Percentiles rank a stretch among this genome's conserved stretches.
phyloP scores from a whole-genome alignment of 2,797 vertebrate genomes.

The Galagoides demidoff region DNA sequence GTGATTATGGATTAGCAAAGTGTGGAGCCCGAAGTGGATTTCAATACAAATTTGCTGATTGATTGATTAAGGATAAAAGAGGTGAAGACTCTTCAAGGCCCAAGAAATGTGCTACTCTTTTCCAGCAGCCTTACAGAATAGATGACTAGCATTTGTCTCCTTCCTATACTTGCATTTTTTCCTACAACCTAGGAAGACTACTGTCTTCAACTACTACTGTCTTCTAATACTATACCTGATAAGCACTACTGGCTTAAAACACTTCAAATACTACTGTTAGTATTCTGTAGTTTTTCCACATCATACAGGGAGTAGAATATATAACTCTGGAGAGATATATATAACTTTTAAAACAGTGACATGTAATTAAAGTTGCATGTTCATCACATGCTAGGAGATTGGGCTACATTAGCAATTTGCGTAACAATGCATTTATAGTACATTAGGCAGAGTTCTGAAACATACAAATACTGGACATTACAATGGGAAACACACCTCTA shows the following conservation, averaged over 20 bases:
- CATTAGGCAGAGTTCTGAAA: conserved; percentile 59
- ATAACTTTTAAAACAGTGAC: conserved; percentile 56
- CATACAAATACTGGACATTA: conserved; percentile 18
- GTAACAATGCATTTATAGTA: conserved; percentile 59
- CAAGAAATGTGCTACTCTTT: neutral
- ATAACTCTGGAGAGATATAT: neutral
- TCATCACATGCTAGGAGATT: neutral
- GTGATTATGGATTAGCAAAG: neutral
- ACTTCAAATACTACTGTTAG: neutral
- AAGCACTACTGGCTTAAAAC: neutral
- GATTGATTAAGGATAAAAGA: neutral
- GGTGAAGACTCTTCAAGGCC: neutral
- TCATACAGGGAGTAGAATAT: neutral
- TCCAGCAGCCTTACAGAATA: neutral
- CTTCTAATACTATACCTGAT: neutral
- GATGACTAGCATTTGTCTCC: neutral
- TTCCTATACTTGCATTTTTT: neutral
- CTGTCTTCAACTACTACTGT: neutral
- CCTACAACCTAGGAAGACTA: neutral
- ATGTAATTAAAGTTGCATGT: conserved; percentile 58
- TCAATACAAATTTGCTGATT: neutral
- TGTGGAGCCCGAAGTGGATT: neutral
- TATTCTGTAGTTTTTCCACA: neutral
- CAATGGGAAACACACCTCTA: conserved; percentile 33
- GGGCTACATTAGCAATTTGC: conserved; percentile 57